Evolutionary conservation across 2,113 vertebrate species (phyloP), one percentile per base, ranked within the genome.

Genomic region (Oenanthe melanoleuca): DNA sequence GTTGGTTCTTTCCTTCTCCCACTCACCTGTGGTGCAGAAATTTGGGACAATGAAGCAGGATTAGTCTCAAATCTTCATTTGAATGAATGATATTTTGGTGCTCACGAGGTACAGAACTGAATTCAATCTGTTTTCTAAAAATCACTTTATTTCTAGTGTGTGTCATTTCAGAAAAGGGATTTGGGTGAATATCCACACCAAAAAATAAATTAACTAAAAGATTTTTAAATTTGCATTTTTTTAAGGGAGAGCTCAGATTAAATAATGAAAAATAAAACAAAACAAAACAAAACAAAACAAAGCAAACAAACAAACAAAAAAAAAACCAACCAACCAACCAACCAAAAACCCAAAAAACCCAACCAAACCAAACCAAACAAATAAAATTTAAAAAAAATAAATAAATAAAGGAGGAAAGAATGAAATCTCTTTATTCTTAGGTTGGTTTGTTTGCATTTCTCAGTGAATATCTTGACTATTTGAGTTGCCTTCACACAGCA

Each of bases 401-500:
- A 8, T 31, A 31, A 55, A 2, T 8, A 14, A 17, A 15, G 13
- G 1, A 25, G 8, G 9, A 20, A 66, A 55, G 0, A 60, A 37
- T 23, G 2, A 55, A 67, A 47, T 12, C 1, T 60, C 5, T 22
- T 71, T 75, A 37, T 86, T 88, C 11, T 60, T 9, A 23, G 0
- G 3, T 12, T n/a, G 5, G 6, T 65, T 72, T 45, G 28, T 45
- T 63, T 17, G 3, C 6, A 33, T 65, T 71, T 88, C 25, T 9
- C 6, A 44, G 29, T 29, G 17, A 23, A 24, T 50, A 26, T 42
- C 19, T 29, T 47, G 8, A 8, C 1, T 66, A 1, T 38, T n/a
- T 60, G 25, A 31, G 2, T 59, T 56, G 31, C 29, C 5, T 66
- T 12, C 5, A 5, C 5, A 12, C 10, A 59, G 3, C 2, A 20